phyloP scores from a whole-genome alignment of 2,888 invertebrate genomes.

The Lissocephala sabroskyi region DNA sequence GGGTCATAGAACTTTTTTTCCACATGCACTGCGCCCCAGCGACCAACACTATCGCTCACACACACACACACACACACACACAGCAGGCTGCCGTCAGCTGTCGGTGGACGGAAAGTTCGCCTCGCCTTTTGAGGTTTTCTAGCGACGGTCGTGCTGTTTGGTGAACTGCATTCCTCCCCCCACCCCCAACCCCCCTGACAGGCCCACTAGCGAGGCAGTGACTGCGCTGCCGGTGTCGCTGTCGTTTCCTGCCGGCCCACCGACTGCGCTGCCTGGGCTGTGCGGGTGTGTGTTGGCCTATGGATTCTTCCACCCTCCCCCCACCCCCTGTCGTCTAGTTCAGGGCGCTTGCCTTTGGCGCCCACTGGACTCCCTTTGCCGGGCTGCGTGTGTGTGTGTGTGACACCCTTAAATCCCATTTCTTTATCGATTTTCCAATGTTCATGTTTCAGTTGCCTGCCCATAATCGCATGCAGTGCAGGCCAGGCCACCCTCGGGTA shows the following conservation, averaged over 20 bases:
- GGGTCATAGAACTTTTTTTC: constrained; percentile 66
- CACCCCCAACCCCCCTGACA: not conserved
- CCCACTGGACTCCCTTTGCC: not conserved
- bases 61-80: constrained; percentile 4
- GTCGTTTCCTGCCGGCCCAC: not conserved
- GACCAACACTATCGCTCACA: constrained; percentile 6
- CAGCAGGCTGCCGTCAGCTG: constrained; percentile 1
- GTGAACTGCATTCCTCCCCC: constrained; percentile 37
- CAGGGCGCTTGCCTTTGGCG: too few species aligned
- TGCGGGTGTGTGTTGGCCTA: not conserved
- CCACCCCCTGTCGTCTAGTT: not conserved
- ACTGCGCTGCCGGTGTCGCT: not conserved
- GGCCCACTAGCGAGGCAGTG: not conserved
- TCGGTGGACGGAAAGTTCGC: constrained; percentile 26
- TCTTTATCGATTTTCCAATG: constrained; percentile 62
- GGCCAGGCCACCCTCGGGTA: too few species aligned
- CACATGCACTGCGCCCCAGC: constrained; percentile 34
- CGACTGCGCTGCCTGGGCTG: not conserved
- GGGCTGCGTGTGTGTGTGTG: constrained; percentile 5
- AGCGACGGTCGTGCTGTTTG: constrained; percentile 34
- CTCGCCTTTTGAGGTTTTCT: constrained; percentile 54
- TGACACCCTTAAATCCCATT: constrained; percentile 61
- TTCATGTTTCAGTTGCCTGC: constrained; percentile 45
- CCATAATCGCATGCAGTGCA: constrained; percentile 18
- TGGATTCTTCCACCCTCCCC: not conserved